These are phyloP conservation scores for Sebastes iracundus DNA, from an alignment of 2,797 vertebrate species.

Conservation along the genomic window DNA sequence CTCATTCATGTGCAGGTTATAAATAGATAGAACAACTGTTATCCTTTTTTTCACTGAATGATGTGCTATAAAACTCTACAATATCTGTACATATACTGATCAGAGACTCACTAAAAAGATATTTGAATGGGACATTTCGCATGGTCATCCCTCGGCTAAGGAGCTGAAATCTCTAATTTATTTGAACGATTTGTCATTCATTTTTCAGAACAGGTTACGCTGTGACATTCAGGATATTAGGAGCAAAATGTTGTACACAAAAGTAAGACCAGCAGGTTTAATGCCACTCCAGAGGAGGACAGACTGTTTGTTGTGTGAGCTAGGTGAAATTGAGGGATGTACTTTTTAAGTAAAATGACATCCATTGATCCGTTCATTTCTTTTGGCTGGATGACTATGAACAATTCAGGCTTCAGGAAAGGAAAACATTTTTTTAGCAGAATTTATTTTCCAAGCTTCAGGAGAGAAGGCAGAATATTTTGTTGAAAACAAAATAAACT, in stretches of 20 bases:
- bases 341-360: background rate
- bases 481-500: background rate
- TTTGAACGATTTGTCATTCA: background rate
- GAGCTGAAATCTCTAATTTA: background rate
- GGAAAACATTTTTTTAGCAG: background rate
- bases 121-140: background rate
- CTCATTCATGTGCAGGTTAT: background rate
- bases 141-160: background rate
- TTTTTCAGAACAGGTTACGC: background rate
- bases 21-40: background rate
- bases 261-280: too few relatives aligned
- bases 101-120: background rate
- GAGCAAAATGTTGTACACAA: background rate
- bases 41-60: background rate
- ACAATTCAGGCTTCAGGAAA: too few relatives aligned
- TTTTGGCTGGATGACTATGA: background rate
- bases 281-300: background rate
- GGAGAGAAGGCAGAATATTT: background rate
- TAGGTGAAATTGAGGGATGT: background rate
- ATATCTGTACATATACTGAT: background rate
- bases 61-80: background rate
- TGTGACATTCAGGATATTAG: background rate
- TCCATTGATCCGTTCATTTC: background rate
- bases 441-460: background rate
- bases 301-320: background rate